Evolutionary conservation across 2,888 invertebrate species (phyloP).

Genomic region (Dryomyza anilis): DNA sequence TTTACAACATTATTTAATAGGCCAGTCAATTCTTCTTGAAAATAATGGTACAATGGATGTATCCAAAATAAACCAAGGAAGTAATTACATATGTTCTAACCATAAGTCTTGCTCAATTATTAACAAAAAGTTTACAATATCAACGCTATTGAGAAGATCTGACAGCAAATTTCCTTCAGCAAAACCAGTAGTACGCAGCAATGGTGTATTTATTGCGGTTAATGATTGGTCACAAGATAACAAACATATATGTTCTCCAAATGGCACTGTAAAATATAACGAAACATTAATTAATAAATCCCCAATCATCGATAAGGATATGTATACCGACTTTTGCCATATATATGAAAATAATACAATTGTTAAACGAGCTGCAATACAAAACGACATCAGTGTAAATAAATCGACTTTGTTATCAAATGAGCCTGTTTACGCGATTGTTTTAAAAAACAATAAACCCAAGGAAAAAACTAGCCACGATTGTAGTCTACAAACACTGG

Average conservation of each 20-base stretch:
- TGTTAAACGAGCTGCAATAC: slow-evolving; percentile 40
- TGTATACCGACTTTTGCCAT: slow-evolving; percentile 35
- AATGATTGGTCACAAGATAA: slow-evolving; percentile 66
- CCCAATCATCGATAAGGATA: too few relatives aligned
- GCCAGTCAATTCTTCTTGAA: too few relatives aligned
- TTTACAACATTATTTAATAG: not conserved
- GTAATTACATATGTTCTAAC: not conserved
- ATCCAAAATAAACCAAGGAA: slow-evolving; percentile 1
- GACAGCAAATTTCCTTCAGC: slow-evolving; percentile 35
- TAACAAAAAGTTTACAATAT: slow-evolving; percentile 59
- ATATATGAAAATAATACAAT: slow-evolving; percentile 57
- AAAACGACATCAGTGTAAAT: slow-evolving; percentile 25
- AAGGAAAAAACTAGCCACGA: slow-evolving; percentile 58
- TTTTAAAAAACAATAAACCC: slow-evolving; percentile 60
- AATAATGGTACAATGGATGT: too few relatives aligned
- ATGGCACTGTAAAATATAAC: too few relatives aligned
- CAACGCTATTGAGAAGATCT: slow-evolving; percentile 54
- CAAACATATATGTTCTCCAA: slow-evolving; percentile 9
- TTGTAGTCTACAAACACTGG: slow-evolving; percentile 50
- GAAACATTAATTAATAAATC: too few relatives aligned
- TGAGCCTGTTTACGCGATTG: slow-evolving; percentile 60
- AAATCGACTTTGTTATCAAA: slow-evolving; percentile 21
- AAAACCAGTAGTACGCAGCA: slow-evolving; percentile 57
- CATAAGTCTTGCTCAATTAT: not conserved
- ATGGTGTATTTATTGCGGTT: slow-evolving; percentile 69